phyloP scores from a whole-genome alignment of 2,113 vertebrate genomes.

The Erythrocercus mccallii region DNA sequence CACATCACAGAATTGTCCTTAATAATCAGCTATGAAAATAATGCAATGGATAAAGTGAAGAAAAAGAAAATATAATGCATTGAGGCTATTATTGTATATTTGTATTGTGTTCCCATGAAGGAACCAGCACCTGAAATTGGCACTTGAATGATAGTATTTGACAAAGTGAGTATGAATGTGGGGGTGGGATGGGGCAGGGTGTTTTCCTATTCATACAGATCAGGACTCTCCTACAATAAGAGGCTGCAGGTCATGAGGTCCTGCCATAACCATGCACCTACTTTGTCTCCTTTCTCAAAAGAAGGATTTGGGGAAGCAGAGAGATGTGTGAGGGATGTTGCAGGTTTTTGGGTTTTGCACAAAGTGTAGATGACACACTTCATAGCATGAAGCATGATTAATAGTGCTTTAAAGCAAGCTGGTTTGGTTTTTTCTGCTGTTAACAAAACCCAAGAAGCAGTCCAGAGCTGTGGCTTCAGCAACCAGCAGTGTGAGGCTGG shows the following conservation, averaged over 20 bases:
- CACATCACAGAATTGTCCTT: background rate
- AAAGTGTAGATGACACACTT: slow-evolving; percentile 30
- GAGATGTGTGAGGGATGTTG: background rate
- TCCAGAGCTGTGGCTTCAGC: slow-evolving; percentile 82
- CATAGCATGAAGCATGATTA: slow-evolving; percentile 58
- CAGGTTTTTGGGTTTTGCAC: slow-evolving; percentile 62
- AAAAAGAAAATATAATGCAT: background rate
- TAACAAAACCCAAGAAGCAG: slow-evolving; percentile 66
- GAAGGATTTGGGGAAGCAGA: slow-evolving; percentile 9
- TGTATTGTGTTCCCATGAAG: background rate
- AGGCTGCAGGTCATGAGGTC: slow-evolving; percentile 48
- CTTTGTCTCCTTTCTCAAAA: slow-evolving; percentile 14
- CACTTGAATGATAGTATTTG: slow-evolving; percentile 46
- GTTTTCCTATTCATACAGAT: background rate
- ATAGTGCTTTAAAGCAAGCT: slow-evolving; percentile 58
- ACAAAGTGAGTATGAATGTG: background rate
- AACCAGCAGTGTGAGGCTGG: slow-evolving; percentile 65
- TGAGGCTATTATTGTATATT: background rate
- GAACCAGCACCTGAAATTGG: slow-evolving; percentile 10
- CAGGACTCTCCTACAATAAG: slow-evolving; percentile 59
- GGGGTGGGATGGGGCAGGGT: accelerated
- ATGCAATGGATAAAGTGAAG: background rate
- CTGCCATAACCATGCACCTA: slow-evolving; percentile 29
- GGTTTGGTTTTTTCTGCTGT: background rate
- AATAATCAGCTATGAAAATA: background rate